Base-by-base conservation (phyloP, 2,888 invertebrate species). In the Taenaris catops region DNA sequence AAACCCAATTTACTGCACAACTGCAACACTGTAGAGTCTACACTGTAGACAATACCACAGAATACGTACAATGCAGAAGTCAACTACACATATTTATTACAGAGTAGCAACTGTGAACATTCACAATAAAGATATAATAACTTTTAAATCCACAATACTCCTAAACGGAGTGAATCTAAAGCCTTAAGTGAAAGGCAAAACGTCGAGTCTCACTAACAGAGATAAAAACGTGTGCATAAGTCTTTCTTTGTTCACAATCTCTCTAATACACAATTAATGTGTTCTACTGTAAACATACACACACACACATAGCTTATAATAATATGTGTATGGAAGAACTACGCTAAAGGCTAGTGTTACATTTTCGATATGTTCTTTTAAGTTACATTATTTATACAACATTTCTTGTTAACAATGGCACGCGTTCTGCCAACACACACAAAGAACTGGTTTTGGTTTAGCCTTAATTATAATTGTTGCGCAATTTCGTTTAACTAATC, bases 331-430 rank as follows among this genome's bases (percentile, higher is more conserved):
- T 83, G 83, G 84, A 86, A 86, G 86, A 83, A 64, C 84, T 86
- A 86, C 67, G 55, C 84, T 84, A 84, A 79, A 78, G 74, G 80
- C 83, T 86, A 83, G 72, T 65, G 73, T 80, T 78, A 80, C 70
- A 73, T 55, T 72, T n/a, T 71, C 81, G 84, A 84, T 86, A 84
- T 84, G 84, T 83, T 74, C 59, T 49, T 70, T 25, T 70, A 69
- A 72, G 75, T 73, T 75, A 78, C 68, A 55, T 59, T 31, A n/a
- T 73, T 67, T 67, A 70, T 57, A 70, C 72, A 78, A 78, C 71
- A 75, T 72, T 59, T 66, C 64, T 14, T 70, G 59, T 5, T 62
- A 64, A 71, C 59, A 71, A 83, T 83, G 84, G 83, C 84, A 83
- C 80, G 60, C 58, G 56, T 62, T 59, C 63, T 71, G 79, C 80